Percentiles rank a stretch among this genome's conserved stretches.
phyloP scores from a whole-genome alignment of 2,888 invertebrate genomes.

The Entomobrya multifasciata region DNA sequence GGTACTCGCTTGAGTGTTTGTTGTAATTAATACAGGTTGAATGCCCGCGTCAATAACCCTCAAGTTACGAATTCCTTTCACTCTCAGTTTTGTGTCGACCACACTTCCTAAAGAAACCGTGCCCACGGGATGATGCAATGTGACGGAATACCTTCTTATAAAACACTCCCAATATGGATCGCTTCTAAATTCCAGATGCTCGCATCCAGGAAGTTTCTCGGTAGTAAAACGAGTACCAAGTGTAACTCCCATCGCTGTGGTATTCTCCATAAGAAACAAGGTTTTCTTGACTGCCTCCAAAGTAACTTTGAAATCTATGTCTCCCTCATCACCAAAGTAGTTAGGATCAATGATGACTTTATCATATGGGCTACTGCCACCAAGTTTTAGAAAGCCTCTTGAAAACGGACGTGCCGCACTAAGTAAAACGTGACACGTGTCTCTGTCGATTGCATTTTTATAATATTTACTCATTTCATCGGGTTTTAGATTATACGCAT shows the following conservation, averaged over 20 bases:
- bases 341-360: conserved; percentile 74
- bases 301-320: conserved; percentile 72
- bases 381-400: conserved; percentile 69
- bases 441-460: conserved; percentile 40
- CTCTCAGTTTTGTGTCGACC: conserved; percentile 75
- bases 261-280: conserved; percentile 71
- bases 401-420: conserved; percentile 64
- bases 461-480: conserved; percentile 58
- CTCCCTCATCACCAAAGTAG: conserved; percentile 71
- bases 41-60: conserved; percentile 74
- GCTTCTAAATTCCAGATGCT: conserved; percentile 67
- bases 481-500: conserved; percentile 68
- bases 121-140: conserved; percentile 75
- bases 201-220: conserved; percentile 74
- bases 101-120: conserved; percentile 72
- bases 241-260: conserved; percentile 51
- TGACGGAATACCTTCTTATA: conserved; percentile 70
- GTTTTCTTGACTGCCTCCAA: conserved; percentile 74
- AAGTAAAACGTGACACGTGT: conserved; percentile 56
- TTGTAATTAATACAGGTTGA: conserved; percentile 29
- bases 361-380: conserved; percentile 74
- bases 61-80: conserved; percentile 66
- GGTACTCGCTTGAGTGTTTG: conserved; percentile 58
- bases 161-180: conserved; percentile 76
- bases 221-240: conserved; percentile 65